Base-by-base conservation (phyloP, 1,140 invertebrate species). In the Drosophila triauraria region DNA sequence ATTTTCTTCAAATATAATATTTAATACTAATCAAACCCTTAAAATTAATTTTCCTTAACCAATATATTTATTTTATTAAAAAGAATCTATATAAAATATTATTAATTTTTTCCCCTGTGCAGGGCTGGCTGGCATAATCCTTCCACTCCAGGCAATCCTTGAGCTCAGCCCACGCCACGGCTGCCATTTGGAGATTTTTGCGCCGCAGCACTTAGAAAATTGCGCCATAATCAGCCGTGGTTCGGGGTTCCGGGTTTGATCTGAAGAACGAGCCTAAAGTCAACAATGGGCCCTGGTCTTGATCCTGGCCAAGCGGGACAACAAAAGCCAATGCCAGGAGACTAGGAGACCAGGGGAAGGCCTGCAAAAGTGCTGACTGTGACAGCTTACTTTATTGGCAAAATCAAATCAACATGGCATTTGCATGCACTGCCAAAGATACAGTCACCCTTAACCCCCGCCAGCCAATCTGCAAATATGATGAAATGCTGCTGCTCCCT, bases 371-470 rank as follows among this genome's bases (percentile, higher is more conserved):
- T 88, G 84, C 84, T 88, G 84, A 88, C 84, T 88, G 81, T 88
- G 84, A 88, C 84, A 88, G 84, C 84, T 88, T 88, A 90, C 84
- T 90, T 88, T 88, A 88, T 88, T 88, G 84, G 84, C 84, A 88
- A 88, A 88, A 88, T 88, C 84, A 88, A 88, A 88, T 88, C 84
- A 88, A 88, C 84, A 88, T 88, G 85, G 84, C 84, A 88, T 88
- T 88, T 88, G 80, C 84, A 90, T 88, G 77, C 78, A 80, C 82
- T 76, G 70, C 80, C 83, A 78, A 83, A 87, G 83, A 87, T 87
- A 87, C 80, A 87, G 67, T 53, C 50, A 27, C n/a, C 13, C 30
- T 53, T 30, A 30, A 6, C 20, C 15, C 27, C 15, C 25, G 25
- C 25, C 17, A 79, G 77, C 56, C 77, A 79, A 79, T 79, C 77